phyloP scores from a whole-genome alignment of 2,113 vertebrate species.

The Orthonyx spaldingii region DNA sequence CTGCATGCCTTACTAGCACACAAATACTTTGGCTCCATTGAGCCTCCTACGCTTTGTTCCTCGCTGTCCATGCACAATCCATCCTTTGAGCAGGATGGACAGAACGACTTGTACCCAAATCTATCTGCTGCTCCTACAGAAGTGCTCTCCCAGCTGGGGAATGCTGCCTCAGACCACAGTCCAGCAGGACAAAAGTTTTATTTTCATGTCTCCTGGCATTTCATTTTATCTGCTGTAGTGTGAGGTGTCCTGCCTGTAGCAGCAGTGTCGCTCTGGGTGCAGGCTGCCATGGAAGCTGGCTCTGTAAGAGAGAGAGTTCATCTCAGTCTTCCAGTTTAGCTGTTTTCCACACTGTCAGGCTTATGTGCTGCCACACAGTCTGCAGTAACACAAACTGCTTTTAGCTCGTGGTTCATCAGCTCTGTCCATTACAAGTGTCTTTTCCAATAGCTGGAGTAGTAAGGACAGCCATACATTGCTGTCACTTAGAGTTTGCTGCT shows the following conservation, averaged over 20 bases:
- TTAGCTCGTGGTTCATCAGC: not conserved
- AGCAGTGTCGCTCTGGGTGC: not conserved
- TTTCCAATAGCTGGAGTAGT: not conserved
- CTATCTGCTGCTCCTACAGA: not conserved
- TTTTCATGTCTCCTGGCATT: not conserved
- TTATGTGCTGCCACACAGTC: not conserved
- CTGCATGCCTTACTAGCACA: not conserved
- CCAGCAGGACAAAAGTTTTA: not conserved
- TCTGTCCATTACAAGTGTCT: not conserved
- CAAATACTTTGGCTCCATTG: not conserved
- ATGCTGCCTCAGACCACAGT: not conserved
- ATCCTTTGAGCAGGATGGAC: not conserved
- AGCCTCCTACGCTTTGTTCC: constrained; percentile 12
- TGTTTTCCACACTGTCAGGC: not conserved
- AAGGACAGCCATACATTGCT: not conserved
- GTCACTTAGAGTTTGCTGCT: not conserved
- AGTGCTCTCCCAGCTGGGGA: not conserved
- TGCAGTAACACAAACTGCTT: not conserved
- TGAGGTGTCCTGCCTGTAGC: not conserved
- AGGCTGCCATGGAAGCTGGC: not conserved
- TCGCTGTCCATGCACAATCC: not conserved
- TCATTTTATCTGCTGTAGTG: not conserved
- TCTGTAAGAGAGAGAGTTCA: not conserved
- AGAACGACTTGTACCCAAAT: not conserved
- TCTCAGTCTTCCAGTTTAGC: not conserved